Evolutionary conservation across 1,140 invertebrate genomes (phyloP), one percentile per base, ranked within the genome.

Genomic region (Aphelinus certus): DNA sequence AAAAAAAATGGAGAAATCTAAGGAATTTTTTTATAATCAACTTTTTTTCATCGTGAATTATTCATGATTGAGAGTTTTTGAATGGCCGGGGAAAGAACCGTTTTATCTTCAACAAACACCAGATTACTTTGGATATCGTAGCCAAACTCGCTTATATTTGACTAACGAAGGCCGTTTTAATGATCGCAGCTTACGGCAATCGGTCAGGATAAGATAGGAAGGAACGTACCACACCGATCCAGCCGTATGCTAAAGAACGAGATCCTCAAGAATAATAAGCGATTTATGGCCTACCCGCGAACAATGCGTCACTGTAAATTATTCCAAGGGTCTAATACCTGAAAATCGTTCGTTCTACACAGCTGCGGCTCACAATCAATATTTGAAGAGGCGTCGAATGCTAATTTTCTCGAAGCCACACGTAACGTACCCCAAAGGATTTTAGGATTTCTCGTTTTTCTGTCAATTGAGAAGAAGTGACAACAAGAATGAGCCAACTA

Each of bases 341-440:
- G 42, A 55, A n/a, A 51, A 61, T 70, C 5, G n/a, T 43, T 60
- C 10, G 2, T 58, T 53, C 57, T 7, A n/a, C 10, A 47, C 61
- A 56, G 55, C 55, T 48, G 55, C 26, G 26, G 2, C 9, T 6
- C 5, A 51, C 7, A 1, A 51, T 47, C 45, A 66, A 66, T 66
- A 51, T 60, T 73, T 58, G 3, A 45, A 5, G 5, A 71, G 5
- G 51, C 9, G 26, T 46, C 5, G 9, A 7, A 46, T n/a, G 55
- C 55, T 65, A 73, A 66, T 66, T 65, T 57, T 64, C 49, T 26
- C 26, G 26, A 26, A 26, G 26, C 26, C 26, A 26, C 26, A 26
- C 26, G 26, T 26, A 26, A 26, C 26, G 26, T 26, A 26, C 26
- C 26, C 26, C 26, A 26, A 26, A 26, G 26, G 26, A 26, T 26